These are phyloP conservation scores for Lamprologus speciosus DNA, from an alignment of 2,113 vertebrate genomes.

Conservation along the genomic window DNA sequence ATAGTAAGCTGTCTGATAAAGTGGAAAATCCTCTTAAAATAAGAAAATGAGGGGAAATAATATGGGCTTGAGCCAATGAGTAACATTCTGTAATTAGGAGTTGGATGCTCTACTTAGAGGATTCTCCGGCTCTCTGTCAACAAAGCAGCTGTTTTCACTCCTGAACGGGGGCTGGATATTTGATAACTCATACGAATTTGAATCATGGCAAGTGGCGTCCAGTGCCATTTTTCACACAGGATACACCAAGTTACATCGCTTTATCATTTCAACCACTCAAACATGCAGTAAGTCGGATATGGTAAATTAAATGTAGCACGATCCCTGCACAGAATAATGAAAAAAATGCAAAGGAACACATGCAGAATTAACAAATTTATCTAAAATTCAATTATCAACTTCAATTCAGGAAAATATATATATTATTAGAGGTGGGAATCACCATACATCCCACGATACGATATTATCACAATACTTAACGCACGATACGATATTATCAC, in stretches of 20 bases:
- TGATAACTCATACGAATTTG: not conserved
- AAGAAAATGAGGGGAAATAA: not conserved
- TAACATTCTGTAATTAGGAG: slow-evolving; percentile 23
- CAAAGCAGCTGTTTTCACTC: not conserved
- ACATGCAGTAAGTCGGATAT: not conserved
- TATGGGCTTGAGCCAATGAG: not conserved
- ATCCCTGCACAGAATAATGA: not conserved
- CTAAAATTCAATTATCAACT: not conserved
- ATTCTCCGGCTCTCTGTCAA: not conserved
- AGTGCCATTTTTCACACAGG: not conserved
- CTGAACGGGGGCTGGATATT: not conserved
- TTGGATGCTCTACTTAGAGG: not conserved
- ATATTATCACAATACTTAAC: no score
- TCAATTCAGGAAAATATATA: not conserved
- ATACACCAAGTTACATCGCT: not conserved
- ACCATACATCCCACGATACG: no score
- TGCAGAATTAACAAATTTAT: not conserved
- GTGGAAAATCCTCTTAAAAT: slow-evolving; percentile 5
- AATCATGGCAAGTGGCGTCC: not conserved
- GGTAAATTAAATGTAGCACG: not conserved
- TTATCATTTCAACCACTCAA: not conserved
- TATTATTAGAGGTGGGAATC: not conserved
- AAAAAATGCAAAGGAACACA: not conserved
- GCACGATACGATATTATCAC: no score
- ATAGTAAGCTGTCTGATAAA: not conserved